Conservation (phyloP, 2,888 invertebrate genomes). For the Phymatocera aterrima region DNA sequence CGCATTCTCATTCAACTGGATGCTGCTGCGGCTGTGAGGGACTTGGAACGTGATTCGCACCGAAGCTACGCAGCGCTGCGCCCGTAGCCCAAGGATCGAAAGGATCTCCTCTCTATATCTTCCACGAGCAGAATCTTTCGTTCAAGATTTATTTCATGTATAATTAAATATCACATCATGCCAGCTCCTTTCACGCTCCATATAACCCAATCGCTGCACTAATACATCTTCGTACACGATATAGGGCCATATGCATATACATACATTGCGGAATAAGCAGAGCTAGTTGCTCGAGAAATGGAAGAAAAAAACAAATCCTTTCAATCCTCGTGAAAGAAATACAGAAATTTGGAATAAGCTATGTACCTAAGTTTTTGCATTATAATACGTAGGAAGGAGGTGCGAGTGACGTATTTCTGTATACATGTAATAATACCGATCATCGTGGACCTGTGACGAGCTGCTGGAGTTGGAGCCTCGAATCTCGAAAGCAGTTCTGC, state of each 20-base stretch:
- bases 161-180: conserved; percentile 5
- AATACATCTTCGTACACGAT: neutral
- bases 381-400: no score
- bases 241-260: no score
- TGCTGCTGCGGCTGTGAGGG: conserved; percentile 52
- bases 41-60: conserved; percentile 31
- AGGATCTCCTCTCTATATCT: conserved; percentile 9
- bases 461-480: neutral
- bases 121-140: neutral
- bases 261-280: no score
- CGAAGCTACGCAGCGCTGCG: neutral
- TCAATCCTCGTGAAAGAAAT: no score
- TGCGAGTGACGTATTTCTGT: neutral
- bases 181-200: neutral
- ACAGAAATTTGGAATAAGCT: no score
- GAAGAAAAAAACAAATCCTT: no score
- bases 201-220: neutral
- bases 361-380: no score
- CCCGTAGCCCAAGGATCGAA: neutral
- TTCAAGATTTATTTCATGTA: neutral
- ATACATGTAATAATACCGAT: neutral
- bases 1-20: conserved; percentile 73
- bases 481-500: conserved; percentile 22
- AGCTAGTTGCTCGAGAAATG: no score
- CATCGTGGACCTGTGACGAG: neutral